Evolutionary conservation across 2,797 vertebrate species (phyloP), one percentile per base, ranked within the genome.

Genomic region (Eospalax fontanierii): DNA sequence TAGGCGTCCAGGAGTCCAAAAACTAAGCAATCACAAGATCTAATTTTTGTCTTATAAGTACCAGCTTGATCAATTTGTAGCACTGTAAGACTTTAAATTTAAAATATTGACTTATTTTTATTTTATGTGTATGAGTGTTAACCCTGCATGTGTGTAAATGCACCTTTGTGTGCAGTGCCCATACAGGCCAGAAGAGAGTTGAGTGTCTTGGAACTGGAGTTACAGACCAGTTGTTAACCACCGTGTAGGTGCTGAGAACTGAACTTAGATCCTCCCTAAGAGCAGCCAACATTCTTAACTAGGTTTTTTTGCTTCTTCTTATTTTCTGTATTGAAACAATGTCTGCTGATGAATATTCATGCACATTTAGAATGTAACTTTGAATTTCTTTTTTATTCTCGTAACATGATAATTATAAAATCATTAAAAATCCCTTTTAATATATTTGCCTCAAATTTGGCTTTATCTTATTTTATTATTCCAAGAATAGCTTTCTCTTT

Each of bases 321-420:
- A 33, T 83, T 95, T 91, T 88, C 70, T 57, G 46, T 70, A 89
- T 74, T 63, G 75, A 87, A 74, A 40, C 30, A 50, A 35, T 96
- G 93, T 91, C 87, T 54, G 87, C 33, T 61, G 59, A 88, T 92
- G 21, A 70, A 63, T 87, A 92, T 80, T 94, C 30, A 71, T 70
- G 70, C n/a, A 82, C 94, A 86, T 95, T 82, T 73, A 84, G 90
- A 79, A 80, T 2, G 50, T 85, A 79, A 50, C n/a, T 71, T 19
- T 87, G 66, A 75, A 86, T 93, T 89, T 94, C 71, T 90, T 85
- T 40, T 89, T 95, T 70, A 76, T 78, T 73, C 89, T 71, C 87
- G 66, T 90, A 90, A 93, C 85, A 61, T 92, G 75, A 89, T 95
- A 97, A 93, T 96, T 95, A 86, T 50, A 78, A 94, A 89, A 84